Base-by-base conservation (phyloP, 2,113 vertebrate species). In the Cryptoleucopteryx plumbea region DNA sequence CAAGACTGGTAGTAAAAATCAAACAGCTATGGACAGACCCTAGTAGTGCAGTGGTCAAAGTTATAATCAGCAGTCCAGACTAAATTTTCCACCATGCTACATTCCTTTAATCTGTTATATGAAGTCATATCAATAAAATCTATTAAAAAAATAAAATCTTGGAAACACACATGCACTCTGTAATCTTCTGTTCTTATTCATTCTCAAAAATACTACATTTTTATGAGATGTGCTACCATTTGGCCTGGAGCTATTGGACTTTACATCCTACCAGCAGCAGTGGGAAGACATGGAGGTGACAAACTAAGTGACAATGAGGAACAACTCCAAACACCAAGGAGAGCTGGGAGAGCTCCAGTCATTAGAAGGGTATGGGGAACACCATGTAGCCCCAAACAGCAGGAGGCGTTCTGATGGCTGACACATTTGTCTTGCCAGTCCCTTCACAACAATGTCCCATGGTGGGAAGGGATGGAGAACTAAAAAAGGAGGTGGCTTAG, bases 351-450 rank as follows among this genome's bases (percentile, higher is more conserved):
- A 86, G 11, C 21, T 95, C 22, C 21, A 72, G 0, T 55, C 12
- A 1, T 43, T n/a, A 25, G 17, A 89, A 77, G 7, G 19, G 19
- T 17, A n/a, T 1, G 7, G 43, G n/a, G 53, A 72, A 77, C 34
- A 55, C 16, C 22, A 13, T 1, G 9, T 22, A 63, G 4, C 7
- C 15, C 22, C 11, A 50, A 66, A 65, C 1, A 11, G 14, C 1
- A 1, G 29, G 52, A 80, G 27, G 21, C 1, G 2, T 66, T 73
- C 34, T 71, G 38, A 40, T 34, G 10, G 53, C 50, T 86, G 80
- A 82, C 21, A 29, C 0, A 27, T 45, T 42, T 58, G 34, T 7
- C 66, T 94, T 68, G 27, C 27, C 66, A 58, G 18, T 34, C 14
- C 27, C 11, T 55, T 86, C 52, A 53, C 50, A 34, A 22, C 13